Evolutionary conservation across 2,113 vertebrate species (phyloP).

Genomic region (Myrmecophaga tridactyla): DNA sequence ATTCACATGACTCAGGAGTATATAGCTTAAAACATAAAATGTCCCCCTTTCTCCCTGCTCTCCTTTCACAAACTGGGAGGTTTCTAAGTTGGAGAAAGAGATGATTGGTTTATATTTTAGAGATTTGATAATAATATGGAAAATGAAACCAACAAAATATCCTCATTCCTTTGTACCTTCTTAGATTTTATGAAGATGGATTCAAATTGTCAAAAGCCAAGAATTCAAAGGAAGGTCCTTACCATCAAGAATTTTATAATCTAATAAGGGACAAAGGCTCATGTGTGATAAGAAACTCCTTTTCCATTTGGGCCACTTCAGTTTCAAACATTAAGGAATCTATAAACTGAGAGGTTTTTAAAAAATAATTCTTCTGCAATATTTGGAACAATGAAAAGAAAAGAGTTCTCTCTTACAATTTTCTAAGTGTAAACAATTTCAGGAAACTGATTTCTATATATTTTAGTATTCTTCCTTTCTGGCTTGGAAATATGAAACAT

Average conservation of each 20-base stretch:
- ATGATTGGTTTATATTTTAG: background rate
- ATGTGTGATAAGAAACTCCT: background rate
- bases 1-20: background rate
- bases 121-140: conserved; percentile 2
- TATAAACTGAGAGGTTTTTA: background rate
- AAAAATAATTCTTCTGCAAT: conserved; percentile 19
- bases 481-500: too few relatives aligned
- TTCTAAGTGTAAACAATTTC: background rate
- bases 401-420: background rate
- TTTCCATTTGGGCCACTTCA: background rate
- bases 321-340: conserved; percentile 3
- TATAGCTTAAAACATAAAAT: background rate
- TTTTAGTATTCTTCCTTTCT: background rate
- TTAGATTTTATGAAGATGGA: background rate
- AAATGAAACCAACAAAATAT: background rate
- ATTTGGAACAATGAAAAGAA: conserved; percentile 18
- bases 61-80: background rate
- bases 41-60: background rate
- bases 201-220: conserved; percentile 21
- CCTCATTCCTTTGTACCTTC: background rate
- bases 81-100: background rate
- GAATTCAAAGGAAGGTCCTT: background rate
- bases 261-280: background rate
- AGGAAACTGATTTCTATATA: background rate
- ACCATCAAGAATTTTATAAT: background rate